Conservation (phyloP, 2,797 vertebrate species). For the Chaunax sp. region DNA sequence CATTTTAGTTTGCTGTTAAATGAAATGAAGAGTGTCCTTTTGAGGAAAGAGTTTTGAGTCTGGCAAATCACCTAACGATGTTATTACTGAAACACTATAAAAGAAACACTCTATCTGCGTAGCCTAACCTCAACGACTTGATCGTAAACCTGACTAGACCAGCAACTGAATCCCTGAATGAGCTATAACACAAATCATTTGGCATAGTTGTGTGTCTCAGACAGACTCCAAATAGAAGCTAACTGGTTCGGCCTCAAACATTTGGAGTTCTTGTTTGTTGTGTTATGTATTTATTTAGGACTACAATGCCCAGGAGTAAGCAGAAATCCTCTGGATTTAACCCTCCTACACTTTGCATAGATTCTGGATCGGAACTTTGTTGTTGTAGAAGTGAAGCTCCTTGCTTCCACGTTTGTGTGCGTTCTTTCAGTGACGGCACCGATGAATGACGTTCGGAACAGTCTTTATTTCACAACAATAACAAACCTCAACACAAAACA, state of each 20-base stretch:
- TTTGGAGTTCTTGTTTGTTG: background rate
- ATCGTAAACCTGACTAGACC: constrained; percentile 16
- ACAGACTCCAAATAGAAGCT: background rate
- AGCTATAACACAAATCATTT: background rate
- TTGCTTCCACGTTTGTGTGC: too few relatives aligned
- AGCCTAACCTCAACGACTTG: constrained; percentile 23
- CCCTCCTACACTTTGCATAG: background rate
- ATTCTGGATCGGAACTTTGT: background rate
- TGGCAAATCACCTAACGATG: constrained; percentile 59
- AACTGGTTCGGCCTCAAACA: background rate
- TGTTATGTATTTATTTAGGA: too few relatives aligned
- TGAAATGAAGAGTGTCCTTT: constrained; percentile 46
- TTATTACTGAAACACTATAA: constrained; percentile 36
- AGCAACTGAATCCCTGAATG: background rate
- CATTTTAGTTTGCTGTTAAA: constrained; percentile 39
- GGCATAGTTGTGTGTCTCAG: background rate
- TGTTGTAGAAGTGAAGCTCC: too few relatives aligned
- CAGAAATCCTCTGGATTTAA: too few relatives aligned
- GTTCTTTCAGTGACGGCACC: too few relatives aligned
- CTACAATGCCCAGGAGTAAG: too few relatives aligned
- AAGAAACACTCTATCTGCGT: constrained; percentile 24
- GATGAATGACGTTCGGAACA: too few relatives aligned
- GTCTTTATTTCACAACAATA: too few relatives aligned
- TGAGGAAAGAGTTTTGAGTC: constrained; percentile 45
- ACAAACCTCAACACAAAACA: too few relatives aligned